phyloP scores from a whole-genome alignment of 2,797 vertebrate species.

The Bufotes viridis region DNA sequence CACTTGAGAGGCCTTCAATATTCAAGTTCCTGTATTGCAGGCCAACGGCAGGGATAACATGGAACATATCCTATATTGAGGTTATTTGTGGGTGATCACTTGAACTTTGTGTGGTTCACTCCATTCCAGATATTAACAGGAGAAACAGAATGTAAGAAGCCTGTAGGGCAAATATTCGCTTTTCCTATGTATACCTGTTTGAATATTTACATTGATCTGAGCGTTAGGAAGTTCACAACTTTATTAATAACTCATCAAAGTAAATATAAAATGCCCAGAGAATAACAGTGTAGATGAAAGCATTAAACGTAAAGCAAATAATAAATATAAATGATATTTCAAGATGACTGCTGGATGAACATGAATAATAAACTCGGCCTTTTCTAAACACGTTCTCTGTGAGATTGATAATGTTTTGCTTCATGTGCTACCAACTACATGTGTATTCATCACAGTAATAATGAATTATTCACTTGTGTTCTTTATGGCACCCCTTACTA shows the following conservation, averaged over 20 bases:
- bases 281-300: slow-evolving; percentile 28
- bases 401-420: slow-evolving; percentile 21
- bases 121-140: neutral
- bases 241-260: slow-evolving; percentile 50
- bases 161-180: neutral
- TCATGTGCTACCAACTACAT: neutral
- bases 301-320: slow-evolving; percentile 27
- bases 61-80: neutral
- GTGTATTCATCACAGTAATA: neutral
- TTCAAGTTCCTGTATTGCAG: too few species aligned
- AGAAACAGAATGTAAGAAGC: neutral
- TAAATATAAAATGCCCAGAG: slow-evolving; percentile 34
- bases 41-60: neutral
- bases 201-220: slow-evolving; percentile 24
- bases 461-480: slow-evolving; percentile 14
- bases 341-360: neutral
- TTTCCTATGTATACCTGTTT: neutral
- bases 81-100: neutral
- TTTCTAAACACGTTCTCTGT: neutral
- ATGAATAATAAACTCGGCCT: neutral
- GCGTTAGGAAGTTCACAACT: neutral
- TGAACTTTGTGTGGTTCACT: neutral
- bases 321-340: slow-evolving; percentile 39
- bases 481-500: neutral
- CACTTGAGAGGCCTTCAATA: too few species aligned